Base-by-base conservation (phyloP, 2,888 invertebrate genomes). In the Notodonta dromedarius region DNA sequence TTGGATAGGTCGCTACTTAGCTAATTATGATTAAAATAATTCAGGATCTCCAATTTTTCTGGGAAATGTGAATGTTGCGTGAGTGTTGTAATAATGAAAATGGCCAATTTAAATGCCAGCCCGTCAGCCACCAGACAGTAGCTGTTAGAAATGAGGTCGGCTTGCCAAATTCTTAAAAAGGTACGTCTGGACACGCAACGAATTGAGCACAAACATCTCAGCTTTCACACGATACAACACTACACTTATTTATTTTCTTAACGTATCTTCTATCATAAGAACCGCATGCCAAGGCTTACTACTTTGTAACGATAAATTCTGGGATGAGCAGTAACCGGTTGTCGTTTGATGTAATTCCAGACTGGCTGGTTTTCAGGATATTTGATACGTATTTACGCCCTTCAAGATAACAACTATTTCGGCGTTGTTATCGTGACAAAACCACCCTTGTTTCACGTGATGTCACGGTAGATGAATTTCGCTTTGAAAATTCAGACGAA, bases 71-170 rank as follows among this genome's bases (percentile, higher is more conserved):
- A 68, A 50, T 57, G 74, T 87, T 74, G 88, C 90, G 88, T 90
- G 89, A 71, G 57, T 67, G 70, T 73, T 71, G 74, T 81, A 83
- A 88, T 86, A 78, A 81, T 53, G 35, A 54, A 75, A 72, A 57
- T 69, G 61, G 66, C 71, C 71, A 84, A 86, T 86, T 84, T 82
- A 76, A 75, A 81, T 79, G 68, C 71, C 74, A 76, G 67, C 65
- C 73, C 76, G 78, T 82, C 84, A 82, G 83, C 84, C 85, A 81
- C 85, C 89, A 90, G 89, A 87, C 91, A 80, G 91, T 87, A 90
- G 92, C 90, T 66, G 76, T 82, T 82, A 77, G 80, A 79, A 85
- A 86, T 88, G 83, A 85, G 85, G 82, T 77, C 78, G 80, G 68
- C 69, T 77, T 76, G 78, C 82, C 77, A 79, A 86, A 85, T 78